Conservation (phyloP, 2,888 invertebrate species). For the Choristoneura rosaceana region DNA sequence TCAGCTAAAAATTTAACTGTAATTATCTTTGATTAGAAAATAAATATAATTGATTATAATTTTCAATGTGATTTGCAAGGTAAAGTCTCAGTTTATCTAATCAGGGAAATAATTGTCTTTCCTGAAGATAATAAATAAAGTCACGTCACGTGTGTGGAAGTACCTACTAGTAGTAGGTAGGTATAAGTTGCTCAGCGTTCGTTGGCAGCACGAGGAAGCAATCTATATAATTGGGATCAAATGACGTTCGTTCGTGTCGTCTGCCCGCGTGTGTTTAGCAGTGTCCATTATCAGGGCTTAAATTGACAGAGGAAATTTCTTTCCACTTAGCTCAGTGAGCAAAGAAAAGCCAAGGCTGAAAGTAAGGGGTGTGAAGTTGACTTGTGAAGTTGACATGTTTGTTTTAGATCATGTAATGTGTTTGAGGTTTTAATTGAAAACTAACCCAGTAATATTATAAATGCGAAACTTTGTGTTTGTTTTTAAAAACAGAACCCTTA, state of each 20-base stretch:
- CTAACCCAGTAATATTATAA: too few relatives aligned
- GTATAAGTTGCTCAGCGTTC: conserved; percentile 21
- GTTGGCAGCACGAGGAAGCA: conserved; percentile 46
- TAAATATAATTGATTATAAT: too few relatives aligned
- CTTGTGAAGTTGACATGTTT: background rate
- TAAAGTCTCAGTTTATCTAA: too few relatives aligned
- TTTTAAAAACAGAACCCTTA: too few relatives aligned
- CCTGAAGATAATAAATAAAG: background rate
- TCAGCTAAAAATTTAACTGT: too few relatives aligned
- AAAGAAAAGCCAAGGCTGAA: background rate
- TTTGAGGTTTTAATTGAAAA: background rate
- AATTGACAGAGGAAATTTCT: conserved; percentile 13
- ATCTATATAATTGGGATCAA: conserved; percentile 63
- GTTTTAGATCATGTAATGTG: background rate
- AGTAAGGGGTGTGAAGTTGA: conserved; percentile 8
- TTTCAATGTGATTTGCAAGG: too few relatives aligned
- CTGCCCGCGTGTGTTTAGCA: conserved; percentile 32
- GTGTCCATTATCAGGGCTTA: conserved; percentile 22
- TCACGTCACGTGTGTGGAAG: background rate
- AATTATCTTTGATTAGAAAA: too few relatives aligned
- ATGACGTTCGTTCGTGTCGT: conserved; percentile 51
- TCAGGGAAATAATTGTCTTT: too few relatives aligned
- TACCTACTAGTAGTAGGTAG: too few relatives aligned
- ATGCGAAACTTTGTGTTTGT: too few relatives aligned
- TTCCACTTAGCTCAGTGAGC: background rate